These are phyloP conservation scores for Podarcis muralis DNA, from an alignment of 2,113 vertebrate species.

Conservation along the genomic window DNA sequence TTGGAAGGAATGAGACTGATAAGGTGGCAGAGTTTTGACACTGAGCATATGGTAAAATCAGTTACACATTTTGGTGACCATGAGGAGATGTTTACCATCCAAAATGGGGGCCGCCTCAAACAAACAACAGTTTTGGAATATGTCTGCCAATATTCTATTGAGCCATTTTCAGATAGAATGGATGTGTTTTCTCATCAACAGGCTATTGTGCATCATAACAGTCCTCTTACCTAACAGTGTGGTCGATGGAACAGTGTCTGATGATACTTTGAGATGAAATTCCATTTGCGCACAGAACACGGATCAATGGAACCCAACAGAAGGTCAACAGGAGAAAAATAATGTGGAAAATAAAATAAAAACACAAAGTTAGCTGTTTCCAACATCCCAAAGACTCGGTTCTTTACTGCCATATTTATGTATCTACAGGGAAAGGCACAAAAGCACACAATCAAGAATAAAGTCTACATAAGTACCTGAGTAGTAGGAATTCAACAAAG, in stretches of 20 bases:
- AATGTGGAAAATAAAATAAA: constrained; percentile 48
- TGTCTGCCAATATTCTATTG: rapidly evolving
- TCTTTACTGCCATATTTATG: constrained; percentile 19
- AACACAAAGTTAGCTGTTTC: constrained; percentile 58
- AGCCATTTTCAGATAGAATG: not conserved
- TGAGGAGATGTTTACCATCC: not conserved
- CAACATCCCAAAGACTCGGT: constrained; percentile 18
- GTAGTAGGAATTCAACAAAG: constrained; percentile 86
- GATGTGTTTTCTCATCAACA: constrained; percentile 15
- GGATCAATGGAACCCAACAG: constrained; percentile 59
- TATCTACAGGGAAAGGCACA: constrained; percentile 19
- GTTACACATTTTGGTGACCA: not conserved
- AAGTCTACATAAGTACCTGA: constrained; percentile 77
- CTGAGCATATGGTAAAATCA: not conserved
- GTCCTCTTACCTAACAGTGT: constrained; percentile 81
- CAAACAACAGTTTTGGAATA: not conserved
- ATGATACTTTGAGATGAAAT: constrained; percentile 79
- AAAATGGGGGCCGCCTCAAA: not conserved
- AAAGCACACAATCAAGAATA: constrained; percentile 44
- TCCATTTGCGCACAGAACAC: constrained; percentile 59
- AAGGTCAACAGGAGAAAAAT: constrained; percentile 48
- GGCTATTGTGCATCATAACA: constrained; percentile 36
- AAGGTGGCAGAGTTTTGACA: not conserved
- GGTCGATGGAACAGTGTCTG: constrained; percentile 83
- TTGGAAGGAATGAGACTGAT: not conserved